Conservation (phyloP, 2,797 vertebrate species). For the Tokudaia tokunoshimensis region DNA sequence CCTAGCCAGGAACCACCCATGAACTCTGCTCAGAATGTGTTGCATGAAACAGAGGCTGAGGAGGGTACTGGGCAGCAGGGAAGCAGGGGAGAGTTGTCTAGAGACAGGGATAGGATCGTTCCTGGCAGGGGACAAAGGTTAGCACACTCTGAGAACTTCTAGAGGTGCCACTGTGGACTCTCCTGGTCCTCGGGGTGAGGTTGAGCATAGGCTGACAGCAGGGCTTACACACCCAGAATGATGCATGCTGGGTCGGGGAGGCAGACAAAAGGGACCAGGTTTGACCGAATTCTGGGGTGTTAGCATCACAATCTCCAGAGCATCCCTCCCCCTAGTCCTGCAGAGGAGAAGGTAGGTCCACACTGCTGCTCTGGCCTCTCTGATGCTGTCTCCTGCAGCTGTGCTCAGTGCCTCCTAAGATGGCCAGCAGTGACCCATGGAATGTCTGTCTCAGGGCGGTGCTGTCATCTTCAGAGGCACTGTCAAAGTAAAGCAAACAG, state of each 20-base stretch:
- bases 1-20: background rate
- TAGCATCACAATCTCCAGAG: background rate
- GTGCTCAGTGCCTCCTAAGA: background rate
- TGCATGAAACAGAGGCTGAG: background rate
- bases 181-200: background rate
- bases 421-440: background rate
- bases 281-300: background rate
- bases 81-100: background rate
- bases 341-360: background rate
- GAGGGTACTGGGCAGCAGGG: background rate
- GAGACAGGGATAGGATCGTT: background rate
- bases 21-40: background rate
- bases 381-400: background rate
- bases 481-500: slow-evolving; percentile 58
- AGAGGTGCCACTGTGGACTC: background rate
- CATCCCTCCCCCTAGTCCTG: too few relatives aligned
- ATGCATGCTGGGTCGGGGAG: background rate
- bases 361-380: background rate
- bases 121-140: background rate
- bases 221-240: background rate
- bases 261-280: too few relatives aligned
- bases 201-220: background rate
- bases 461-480: background rate
- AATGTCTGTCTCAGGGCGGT: background rate
- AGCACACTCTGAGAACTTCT: background rate